These are phyloP conservation scores for Diaphora mendica DNA, from an alignment of 2,888 invertebrate species.

Conservation along the genomic window DNA sequence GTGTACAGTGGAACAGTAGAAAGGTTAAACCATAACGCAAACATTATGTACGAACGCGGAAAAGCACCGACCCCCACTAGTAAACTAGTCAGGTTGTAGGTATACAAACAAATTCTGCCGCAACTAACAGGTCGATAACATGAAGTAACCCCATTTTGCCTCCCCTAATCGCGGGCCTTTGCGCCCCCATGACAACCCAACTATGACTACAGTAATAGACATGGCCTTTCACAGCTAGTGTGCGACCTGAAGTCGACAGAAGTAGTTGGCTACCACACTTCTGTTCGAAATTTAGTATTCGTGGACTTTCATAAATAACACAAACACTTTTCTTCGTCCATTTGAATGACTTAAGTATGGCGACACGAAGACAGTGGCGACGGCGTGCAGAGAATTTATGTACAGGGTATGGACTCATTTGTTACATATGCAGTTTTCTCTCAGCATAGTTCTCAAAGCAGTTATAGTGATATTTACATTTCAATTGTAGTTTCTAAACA, in stretches of 20 bases:
- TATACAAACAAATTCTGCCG: background rate
- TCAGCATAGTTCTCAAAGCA: background rate
- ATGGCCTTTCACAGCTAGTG: constrained; percentile 1
- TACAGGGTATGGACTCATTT: background rate
- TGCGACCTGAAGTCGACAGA: background rate
- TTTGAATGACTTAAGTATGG: background rate
- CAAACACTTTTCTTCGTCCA: background rate
- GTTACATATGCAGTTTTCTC: background rate
- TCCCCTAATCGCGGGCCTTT: background rate
- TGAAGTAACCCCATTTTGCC: constrained; percentile 7
- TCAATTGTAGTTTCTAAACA: background rate
- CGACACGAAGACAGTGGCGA: constrained; percentile 9
- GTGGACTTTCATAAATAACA: background rate
- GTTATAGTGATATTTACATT: background rate
- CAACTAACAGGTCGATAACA: constrained; percentile 6
- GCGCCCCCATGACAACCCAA: constrained; percentile 8
- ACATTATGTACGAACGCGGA: background rate
- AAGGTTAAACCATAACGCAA: background rate
- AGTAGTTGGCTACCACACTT: background rate
- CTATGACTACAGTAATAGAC: background rate
- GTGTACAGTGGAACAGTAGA: background rate
- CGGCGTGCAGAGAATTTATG: background rate
- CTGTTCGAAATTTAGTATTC: background rate
- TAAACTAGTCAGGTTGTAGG: background rate
- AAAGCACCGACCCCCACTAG: background rate